phyloP scores from a whole-genome alignment of 2,888 invertebrate species.

The Trichogramma dendrolimi region DNA sequence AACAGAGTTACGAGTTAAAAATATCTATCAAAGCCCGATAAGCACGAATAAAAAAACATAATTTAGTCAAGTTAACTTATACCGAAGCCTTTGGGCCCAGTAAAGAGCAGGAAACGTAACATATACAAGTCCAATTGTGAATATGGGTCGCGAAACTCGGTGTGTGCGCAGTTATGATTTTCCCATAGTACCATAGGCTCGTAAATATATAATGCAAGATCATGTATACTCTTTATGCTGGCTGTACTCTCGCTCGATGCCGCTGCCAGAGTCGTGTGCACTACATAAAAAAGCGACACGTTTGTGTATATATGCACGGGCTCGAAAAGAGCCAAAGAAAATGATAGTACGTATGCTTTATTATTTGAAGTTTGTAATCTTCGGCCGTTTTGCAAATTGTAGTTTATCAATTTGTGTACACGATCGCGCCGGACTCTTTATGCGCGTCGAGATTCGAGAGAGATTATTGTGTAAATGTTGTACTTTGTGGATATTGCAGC shows the following conservation, averaged over 20 bases:
- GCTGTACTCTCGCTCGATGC: not conserved
- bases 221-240: no score
- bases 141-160: constrained; percentile 20
- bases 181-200: constrained; percentile 7
- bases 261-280: not conserved
- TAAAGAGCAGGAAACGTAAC: not conserved
- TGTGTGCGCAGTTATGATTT: constrained; percentile 26
- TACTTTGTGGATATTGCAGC: no score
- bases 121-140: not conserved
- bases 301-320: no score
- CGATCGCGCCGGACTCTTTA: no score
- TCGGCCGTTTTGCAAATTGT: no score
- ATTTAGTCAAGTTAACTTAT: not conserved
- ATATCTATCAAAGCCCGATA: not conserved
- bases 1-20: not conserved
- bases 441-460: no score
- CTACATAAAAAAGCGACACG: no score
- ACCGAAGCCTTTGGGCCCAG: not conserved
- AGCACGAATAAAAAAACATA: not conserved
- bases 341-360: no score
- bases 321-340: no score
- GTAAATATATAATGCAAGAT: constrained; percentile 8
- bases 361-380: no score
- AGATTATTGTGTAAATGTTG: no score
- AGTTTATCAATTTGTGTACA: no score